phyloP scores from a whole-genome alignment of 2,113 vertebrate species.

The Regulus satrapa region DNA sequence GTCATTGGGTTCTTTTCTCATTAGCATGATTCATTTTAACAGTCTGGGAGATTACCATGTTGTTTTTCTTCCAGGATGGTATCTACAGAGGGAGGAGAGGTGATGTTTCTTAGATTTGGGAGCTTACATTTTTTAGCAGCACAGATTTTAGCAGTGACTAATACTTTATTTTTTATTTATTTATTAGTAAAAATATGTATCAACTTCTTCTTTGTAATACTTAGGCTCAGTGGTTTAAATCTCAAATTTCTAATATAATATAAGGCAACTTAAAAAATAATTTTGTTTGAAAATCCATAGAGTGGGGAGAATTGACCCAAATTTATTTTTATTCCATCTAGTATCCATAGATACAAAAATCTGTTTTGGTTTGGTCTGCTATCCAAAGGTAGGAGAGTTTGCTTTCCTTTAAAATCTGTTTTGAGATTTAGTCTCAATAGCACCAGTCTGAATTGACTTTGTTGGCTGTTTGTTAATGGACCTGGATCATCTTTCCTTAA shows the following conservation, averaged over 20 bases:
- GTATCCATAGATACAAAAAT: constrained; percentile 20
- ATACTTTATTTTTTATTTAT: too few relatives aligned
- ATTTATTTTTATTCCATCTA: constrained; percentile 49
- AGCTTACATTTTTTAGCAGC: neutral
- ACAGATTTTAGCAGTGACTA: neutral
- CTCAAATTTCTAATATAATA: constrained; percentile 52
- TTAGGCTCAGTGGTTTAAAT: constrained; percentile 39
- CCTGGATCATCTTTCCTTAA: neutral
- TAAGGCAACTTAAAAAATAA: constrained; percentile 54
- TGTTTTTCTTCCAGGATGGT: neutral
- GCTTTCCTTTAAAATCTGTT: neutral
- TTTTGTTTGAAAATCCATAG: constrained; percentile 49
- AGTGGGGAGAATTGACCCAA: constrained; percentile 45
- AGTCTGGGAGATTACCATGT: neutral
- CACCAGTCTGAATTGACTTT: neutral
- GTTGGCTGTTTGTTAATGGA: neutral
- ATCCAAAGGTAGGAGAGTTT: neutral
- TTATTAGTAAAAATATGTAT: neutral
- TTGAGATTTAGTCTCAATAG: neutral
- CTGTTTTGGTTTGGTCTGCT: neutral
- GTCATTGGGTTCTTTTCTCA: neutral
- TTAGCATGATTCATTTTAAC: neutral
- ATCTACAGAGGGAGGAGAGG: neutral
- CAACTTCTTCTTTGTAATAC: constrained; percentile 18
- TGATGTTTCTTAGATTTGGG: neutral